Percentiles rank a stretch among this genome's conserved stretches.
phyloP scores from a whole-genome alignment of 2,888 invertebrate genomes.

The Eupelmus urozonus region DNA sequence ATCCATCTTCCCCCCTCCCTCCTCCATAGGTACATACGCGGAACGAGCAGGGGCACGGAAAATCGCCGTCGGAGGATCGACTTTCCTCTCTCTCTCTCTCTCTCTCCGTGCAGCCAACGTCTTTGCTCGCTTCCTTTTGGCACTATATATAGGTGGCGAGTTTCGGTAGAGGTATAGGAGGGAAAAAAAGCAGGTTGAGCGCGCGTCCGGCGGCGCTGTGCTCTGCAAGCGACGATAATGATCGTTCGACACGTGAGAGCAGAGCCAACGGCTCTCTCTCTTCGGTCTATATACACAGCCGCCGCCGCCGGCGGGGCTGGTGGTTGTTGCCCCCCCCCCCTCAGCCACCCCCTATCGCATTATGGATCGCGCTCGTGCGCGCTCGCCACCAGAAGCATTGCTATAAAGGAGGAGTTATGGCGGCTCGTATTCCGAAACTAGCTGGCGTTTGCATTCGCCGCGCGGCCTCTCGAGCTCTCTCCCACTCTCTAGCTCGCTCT shows the following conservation, averaged over 20 bases:
- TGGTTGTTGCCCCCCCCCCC: neutral
- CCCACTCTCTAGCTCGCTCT: neutral
- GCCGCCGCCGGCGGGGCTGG: too few relatives aligned
- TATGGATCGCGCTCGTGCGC: slow-evolving; percentile 27
- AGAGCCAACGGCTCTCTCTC: neutral
- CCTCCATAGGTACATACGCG: neutral
- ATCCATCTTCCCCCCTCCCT: neutral
- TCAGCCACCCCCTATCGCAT: slow-evolving; percentile 19
- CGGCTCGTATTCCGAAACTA: slow-evolving; percentile 45
- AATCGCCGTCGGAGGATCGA: neutral
- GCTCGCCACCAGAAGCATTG: slow-evolving; percentile 16
- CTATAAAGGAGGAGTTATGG: slow-evolving; percentile 48
- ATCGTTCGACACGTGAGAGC: slow-evolving; percentile 40
- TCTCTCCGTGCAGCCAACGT: neutral
- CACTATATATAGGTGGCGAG: too few relatives aligned
- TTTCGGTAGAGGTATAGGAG: neutral
- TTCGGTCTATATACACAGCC: neutral
- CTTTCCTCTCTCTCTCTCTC: neutral
- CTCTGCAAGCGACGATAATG: slow-evolving; percentile 46
- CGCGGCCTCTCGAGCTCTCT: neutral
- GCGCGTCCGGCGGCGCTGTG: neutral
- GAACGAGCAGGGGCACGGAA: neutral
- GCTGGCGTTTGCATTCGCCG: slow-evolving; percentile 52
- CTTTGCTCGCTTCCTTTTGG: neutral
- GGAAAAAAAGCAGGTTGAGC: neutral